A percentile compares a stretch with the other conserved stretches of the same genome.
Evolutionary conservation across 2,113 vertebrate genomes (phyloP).

Genomic region (Hassar affinis): DNA sequence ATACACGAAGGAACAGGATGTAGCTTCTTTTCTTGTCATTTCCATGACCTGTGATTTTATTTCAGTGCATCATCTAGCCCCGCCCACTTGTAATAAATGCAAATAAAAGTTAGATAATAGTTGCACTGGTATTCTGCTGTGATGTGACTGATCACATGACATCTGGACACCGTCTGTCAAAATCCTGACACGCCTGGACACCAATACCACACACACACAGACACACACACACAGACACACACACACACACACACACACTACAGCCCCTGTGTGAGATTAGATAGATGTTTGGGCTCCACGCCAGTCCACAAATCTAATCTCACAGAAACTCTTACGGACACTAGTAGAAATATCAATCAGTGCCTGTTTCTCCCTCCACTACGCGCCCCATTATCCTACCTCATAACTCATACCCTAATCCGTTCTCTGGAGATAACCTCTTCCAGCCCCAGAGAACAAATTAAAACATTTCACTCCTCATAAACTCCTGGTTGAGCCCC

Average conservation of each 20-base stretch:
- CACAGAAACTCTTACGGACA: not conserved
- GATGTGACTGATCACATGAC: not conserved
- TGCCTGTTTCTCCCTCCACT: not conserved
- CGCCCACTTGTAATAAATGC: too few relatives aligned
- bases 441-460: not conserved
- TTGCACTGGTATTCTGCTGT: not conserved
- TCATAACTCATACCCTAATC: not conserved
- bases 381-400: not conserved
- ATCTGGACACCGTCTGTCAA: not conserved
- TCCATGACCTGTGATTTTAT: not conserved
- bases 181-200: not conserved
- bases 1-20: not conserved
- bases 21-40: not conserved
- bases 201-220: not conserved
- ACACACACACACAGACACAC: not conserved
- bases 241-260: constrained; percentile 1
- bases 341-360: not conserved
- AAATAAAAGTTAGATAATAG: too few relatives aligned
- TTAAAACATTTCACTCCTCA: not conserved
- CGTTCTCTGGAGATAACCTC: not conserved
- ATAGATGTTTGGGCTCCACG: not conserved
- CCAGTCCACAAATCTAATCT: not conserved
- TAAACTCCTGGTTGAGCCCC: not conserved
- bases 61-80: not conserved
- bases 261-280: not conserved